Evolutionary conservation across 2,113 vertebrate genomes (phyloP).

Genomic region (Ctenodactylus gundi): DNA sequence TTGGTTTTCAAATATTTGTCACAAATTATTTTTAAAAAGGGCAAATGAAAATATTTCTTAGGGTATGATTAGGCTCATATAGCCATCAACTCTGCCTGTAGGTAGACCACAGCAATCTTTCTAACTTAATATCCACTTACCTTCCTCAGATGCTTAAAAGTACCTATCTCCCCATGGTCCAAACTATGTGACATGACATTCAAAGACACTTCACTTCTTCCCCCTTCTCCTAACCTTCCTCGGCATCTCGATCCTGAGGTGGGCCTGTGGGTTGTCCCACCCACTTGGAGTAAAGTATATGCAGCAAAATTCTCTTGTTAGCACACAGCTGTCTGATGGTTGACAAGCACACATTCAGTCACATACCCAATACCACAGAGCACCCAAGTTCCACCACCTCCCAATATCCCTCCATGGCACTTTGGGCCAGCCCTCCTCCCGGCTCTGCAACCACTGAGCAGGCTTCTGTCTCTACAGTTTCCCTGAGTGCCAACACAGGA

Average conservation of each 20-base stretch:
- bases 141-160: neutral
- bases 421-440: no score
- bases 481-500: accelerated
- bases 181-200: neutral
- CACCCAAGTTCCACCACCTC: neutral
- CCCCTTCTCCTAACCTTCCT: neutral
- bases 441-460: neutral
- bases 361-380: neutral
- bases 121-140: neutral
- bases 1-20: neutral
- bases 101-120: neutral
- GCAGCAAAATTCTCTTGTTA: neutral
- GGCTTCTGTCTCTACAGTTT: neutral
- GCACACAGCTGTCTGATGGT: neutral
- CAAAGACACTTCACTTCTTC: neutral
- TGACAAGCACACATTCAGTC: no score
- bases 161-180: neutral
- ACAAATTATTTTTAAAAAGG: neutral
- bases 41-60: neutral
- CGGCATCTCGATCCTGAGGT: no score
- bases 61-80: neutral
- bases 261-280: no score
- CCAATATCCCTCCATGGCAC: neutral
- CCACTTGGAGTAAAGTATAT: accelerated
- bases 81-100: neutral